Conservation (phyloP, 2,113 vertebrate species). For the Pollachius pollachius region DNA sequence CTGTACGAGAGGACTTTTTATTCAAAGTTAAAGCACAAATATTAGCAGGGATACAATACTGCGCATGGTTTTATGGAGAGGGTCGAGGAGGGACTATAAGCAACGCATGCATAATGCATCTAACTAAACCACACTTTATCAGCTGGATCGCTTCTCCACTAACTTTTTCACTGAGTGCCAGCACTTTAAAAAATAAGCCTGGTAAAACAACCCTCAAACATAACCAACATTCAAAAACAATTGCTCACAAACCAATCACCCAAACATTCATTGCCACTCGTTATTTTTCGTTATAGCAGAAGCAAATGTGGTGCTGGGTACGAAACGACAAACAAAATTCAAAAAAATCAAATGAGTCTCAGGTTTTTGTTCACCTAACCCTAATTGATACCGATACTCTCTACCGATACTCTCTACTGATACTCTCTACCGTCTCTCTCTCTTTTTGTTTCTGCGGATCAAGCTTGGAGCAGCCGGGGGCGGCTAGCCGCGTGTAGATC, state of each 20-base stretch:
- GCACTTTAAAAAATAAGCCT: slow-evolving; percentile 55
- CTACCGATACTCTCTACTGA: neutral
- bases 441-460: slow-evolving; percentile 59
- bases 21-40: slow-evolving; percentile 59
- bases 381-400: neutral
- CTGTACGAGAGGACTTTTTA: slow-evolving; percentile 47
- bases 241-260: slow-evolving; percentile 28
- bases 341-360: no score
- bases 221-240: slow-evolving; percentile 50
- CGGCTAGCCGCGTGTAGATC: slow-evolving; percentile 45
- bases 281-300: neutral
- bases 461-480: slow-evolving; percentile 42
- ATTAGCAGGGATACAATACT: slow-evolving; percentile 57
- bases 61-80: slow-evolving; percentile 45
- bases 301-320: slow-evolving; percentile 45
- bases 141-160: slow-evolving; percentile 41
- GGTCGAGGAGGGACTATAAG: slow-evolving; percentile 33
- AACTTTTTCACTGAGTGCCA: slow-evolving; percentile 42
- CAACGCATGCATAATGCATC: slow-evolving; percentile 59
- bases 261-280: slow-evolving; percentile 27
- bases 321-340: slow-evolving; percentile 14
- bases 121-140: slow-evolving; percentile 61
- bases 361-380: no score
- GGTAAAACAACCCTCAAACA: slow-evolving; percentile 31
- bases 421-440: slow-evolving; percentile 6